Evolutionary conservation across 2,888 invertebrate species (phyloP).

Genomic region (Apamea crenata): DNA sequence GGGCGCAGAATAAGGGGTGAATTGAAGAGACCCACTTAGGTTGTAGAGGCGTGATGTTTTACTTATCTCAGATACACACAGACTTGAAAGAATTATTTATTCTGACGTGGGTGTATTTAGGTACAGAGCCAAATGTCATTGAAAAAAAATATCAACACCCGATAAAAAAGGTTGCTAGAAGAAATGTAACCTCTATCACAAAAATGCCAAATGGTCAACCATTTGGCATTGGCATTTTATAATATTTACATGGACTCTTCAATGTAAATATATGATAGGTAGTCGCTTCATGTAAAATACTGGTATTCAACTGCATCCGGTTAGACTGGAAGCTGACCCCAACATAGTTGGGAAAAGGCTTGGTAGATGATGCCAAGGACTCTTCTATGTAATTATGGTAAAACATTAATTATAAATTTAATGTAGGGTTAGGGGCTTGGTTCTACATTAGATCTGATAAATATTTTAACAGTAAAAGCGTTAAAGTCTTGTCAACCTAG

Average conservation of each 20-base stretch:
- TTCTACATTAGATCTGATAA: not conserved
- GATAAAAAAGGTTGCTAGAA: not conserved
- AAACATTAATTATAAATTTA: too few species aligned
- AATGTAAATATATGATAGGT: too few species aligned
- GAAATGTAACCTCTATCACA: constrained; percentile 13
- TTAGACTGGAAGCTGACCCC: too few species aligned
- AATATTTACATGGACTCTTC: too few species aligned
- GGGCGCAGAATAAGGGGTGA: constrained; percentile 10
- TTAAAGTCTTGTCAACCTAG: too few species aligned
- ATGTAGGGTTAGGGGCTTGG: not conserved
- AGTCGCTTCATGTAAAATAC: too few species aligned
- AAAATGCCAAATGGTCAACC: not conserved
- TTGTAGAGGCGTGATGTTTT: not conserved
- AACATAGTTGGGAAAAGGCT: too few species aligned
- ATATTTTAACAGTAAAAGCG: too few species aligned
- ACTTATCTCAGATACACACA: not conserved
- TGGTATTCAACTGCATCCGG: too few species aligned
- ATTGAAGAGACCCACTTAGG: constrained; percentile 28
- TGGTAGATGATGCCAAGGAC: too few species aligned
- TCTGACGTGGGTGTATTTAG: not conserved
- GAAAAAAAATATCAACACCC: not conserved
- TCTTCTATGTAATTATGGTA: too few species aligned
- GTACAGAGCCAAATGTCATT: too few species aligned
- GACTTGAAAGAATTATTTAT: constrained; percentile 9
- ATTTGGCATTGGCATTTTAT: not conserved